These are phyloP conservation scores for Fistularia commersonii DNA, from an alignment of 2,797 vertebrate species.

Conservation along the genomic window DNA sequence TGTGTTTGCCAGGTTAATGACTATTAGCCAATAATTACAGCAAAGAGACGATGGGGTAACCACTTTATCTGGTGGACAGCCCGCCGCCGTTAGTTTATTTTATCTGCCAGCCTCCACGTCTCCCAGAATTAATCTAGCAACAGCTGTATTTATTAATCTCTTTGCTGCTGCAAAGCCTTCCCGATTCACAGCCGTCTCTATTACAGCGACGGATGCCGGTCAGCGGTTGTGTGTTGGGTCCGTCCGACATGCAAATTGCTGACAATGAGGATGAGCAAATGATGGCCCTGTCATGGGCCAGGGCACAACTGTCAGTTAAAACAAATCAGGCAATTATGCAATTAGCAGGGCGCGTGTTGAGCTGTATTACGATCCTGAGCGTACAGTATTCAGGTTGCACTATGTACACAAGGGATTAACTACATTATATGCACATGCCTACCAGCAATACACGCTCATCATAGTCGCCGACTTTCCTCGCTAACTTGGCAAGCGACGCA, in stretches of 20 bases:
- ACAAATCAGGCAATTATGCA: constrained; percentile 78
- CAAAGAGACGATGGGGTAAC: constrained; percentile 89
- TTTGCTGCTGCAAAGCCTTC: constrained; percentile 45
- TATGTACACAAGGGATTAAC: constrained; percentile 59
- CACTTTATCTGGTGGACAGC: constrained; percentile 91
- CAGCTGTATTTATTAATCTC: constrained; percentile 72
- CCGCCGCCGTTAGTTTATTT: constrained; percentile 85
- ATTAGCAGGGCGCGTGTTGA: constrained; percentile 76
- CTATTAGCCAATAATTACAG: constrained; percentile 99
- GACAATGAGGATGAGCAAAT: constrained; percentile 86
- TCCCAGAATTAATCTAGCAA: constrained; percentile 66
- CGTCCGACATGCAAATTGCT: constrained; percentile 63
- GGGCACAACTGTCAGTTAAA: constrained; percentile 83
- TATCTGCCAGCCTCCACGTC: constrained; percentile 70
- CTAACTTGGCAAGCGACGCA: constrained; percentile 19
- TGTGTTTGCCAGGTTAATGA: constrained; percentile 99
- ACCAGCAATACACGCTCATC: not conserved
- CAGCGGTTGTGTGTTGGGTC: constrained; percentile 29
- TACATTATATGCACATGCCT: constrained; percentile 41
- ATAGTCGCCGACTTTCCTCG: not conserved
- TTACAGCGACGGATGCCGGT: constrained; percentile 39
- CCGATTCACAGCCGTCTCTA: constrained; percentile 51
- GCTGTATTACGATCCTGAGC: constrained; percentile 66
- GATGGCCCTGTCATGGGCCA: constrained; percentile 84
- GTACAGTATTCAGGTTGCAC: constrained; percentile 37